Evolutionary conservation across 1,140 invertebrate genomes (phyloP), one percentile per base, ranked within the genome.

Genomic region (Rhyacophila brunnea): DNA sequence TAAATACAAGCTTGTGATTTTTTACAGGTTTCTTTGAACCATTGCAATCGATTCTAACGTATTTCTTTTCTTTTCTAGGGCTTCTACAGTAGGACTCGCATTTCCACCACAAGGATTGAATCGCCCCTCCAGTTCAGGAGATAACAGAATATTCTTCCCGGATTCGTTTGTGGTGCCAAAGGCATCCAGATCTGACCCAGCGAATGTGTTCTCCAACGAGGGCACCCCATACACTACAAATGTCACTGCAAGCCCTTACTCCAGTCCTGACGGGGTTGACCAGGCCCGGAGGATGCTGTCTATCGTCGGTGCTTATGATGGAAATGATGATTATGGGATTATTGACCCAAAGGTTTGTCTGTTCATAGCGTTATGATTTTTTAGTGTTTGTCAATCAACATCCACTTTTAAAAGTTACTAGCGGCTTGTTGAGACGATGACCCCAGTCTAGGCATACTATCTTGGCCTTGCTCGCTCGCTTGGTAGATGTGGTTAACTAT

Each of bases 111-210:
- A 47, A 19, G 35, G 45, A n/a, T 59, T 68, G 20, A 67, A 70
- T 10, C 61, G 74, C 10, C 72, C 74, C 0, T 56, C 72, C 6
- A 75, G 70, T 48, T 76, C 72, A 38, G 71, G 71, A 4, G 75
- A 77, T 50, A 73, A 73, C 17, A 69, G 74, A 50, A 74, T 76
- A 1, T 78, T 78, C 67, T 77, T 77, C 58, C 74, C 76, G 6
- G 74, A 78, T 53, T 75, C 74, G 0, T 77, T 77, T 28, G 71
- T 77, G 1, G 74, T 77, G 64, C 74, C 76, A 0, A 62, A 74
- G 59, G 72, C 38, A 67, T 65, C 47, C 68, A 74, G 60, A 68
- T 75, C 44, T 10, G 64, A 65, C 40, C 64, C 64, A 7, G 59
- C 60, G 3, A 65, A 65, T 23, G 59, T 65, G 2, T 65, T 65